phyloP scores from a whole-genome alignment of 2,797 vertebrate genomes.

The Rhinella marina region DNA sequence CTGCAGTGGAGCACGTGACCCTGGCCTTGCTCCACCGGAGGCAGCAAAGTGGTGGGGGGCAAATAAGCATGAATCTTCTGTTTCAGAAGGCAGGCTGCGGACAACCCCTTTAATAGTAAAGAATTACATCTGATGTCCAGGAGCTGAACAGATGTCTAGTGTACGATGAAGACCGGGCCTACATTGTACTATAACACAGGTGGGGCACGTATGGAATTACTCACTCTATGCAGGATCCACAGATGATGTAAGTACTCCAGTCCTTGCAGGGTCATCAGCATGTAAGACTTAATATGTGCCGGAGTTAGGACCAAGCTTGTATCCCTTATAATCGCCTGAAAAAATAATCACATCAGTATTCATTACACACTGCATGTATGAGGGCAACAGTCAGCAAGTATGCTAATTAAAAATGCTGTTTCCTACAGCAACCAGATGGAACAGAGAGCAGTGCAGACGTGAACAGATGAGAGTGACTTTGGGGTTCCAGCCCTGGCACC shows the following conservation, averaged over 20 bases:
- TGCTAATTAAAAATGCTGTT: background rate
- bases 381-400: background rate
- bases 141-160: too few relatives aligned
- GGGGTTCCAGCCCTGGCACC: too few relatives aligned
- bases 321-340: constrained; percentile 97
- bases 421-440: background rate
- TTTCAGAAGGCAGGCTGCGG: too few relatives aligned
- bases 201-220: constrained; percentile 31
- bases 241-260: constrained; percentile 94
- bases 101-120: too few relatives aligned
- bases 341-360: background rate
- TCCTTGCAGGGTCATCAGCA: constrained; percentile 96
- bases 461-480: background rate
- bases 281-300: constrained; percentile 95
- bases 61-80: too few relatives aligned
- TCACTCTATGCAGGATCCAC: constrained; percentile 96
- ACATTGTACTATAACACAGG: background rate
- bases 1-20: too few relatives aligned
- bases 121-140: too few relatives aligned
- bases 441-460: background rate
- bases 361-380: background rate
- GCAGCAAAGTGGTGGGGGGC: too few relatives aligned
- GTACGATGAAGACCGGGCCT: too few relatives aligned
- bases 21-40: too few relatives aligned
- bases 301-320: constrained; percentile 93